These are phyloP conservation scores for Zaprionus camerounensis DNA, from an alignment of 1,140 invertebrate genomes.

Conservation along the genomic window DNA sequence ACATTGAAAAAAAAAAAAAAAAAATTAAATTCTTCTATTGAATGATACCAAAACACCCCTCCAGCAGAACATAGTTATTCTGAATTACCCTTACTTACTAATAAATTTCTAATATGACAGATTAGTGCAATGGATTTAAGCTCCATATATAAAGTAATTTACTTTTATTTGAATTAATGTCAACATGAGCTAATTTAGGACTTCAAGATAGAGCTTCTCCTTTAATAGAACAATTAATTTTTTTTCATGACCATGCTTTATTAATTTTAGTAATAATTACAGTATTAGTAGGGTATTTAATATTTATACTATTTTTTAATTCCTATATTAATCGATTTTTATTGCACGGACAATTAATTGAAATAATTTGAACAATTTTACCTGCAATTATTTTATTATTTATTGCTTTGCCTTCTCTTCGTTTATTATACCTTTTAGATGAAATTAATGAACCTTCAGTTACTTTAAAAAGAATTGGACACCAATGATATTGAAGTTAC, in stretches of 20 bases:
- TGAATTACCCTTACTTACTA: constrained; percentile 86
- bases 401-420: constrained; percentile 87
- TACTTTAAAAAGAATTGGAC: constrained; percentile 87
- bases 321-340: constrained; percentile 85
- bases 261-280: constrained; percentile 87
- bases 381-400: constrained; percentile 85
- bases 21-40: constrained; percentile 86
- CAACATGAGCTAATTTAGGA: constrained; percentile 85
- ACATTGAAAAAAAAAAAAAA: no score
- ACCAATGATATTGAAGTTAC: constrained; percentile 90
- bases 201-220: constrained; percentile 86
- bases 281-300: constrained; percentile 87
- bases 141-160: constrained; percentile 86
- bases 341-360: constrained; percentile 85
- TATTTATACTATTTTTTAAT: constrained; percentile 85
- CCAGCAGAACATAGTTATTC: constrained; percentile 86
- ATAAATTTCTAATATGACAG: constrained; percentile 86
- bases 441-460: constrained; percentile 86
- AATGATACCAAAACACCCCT: constrained; percentile 86
- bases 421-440: constrained; percentile 87
- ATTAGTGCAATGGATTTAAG: constrained; percentile 86
- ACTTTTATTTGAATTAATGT: constrained; percentile 85
- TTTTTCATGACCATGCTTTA: constrained; percentile 87
- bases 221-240: constrained; percentile 87
- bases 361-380: no score